These are phyloP conservation scores for Taphrorychus bicolor DNA, from an alignment of 2,888 invertebrate species.

Conservation along the genomic window DNA sequence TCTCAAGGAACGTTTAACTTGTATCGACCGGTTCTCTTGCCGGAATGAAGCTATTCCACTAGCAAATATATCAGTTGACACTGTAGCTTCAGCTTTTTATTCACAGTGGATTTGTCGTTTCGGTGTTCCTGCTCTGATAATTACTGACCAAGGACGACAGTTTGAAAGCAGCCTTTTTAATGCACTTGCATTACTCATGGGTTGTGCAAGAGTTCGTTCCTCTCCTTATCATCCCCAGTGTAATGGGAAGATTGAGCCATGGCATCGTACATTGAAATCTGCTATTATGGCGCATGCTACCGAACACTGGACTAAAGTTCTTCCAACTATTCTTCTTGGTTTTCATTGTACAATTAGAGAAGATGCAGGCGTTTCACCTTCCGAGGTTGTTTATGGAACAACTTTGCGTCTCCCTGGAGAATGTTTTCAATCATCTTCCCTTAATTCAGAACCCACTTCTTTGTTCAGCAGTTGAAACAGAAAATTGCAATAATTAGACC, in stretches of 20 bases:
- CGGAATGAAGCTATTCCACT: constrained; percentile 10
- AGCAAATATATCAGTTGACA: constrained; percentile 3
- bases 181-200: background rate
- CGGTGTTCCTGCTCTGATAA: background rate
- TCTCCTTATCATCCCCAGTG: background rate
- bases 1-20: constrained; percentile 10
- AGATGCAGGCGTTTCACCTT: constrained; percentile 3
- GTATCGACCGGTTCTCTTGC: constrained; percentile 11
- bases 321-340: constrained; percentile 7
- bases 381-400: constrained; percentile 15
- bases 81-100: constrained; percentile 1
- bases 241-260: constrained; percentile 11
- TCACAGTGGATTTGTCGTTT: constrained; percentile 10
- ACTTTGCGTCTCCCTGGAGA: constrained; percentile 11
- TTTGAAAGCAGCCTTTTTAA: constrained; percentile 8
- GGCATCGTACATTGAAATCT: constrained; percentile 12
- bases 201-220: background rate
- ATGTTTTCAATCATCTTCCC: background rate
- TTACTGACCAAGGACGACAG: constrained; percentile 16
- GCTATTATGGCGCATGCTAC: constrained; percentile 13
- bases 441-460: background rate
- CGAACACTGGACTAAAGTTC: constrained; percentile 2
- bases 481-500: constrained; percentile 10
- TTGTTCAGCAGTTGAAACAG: background rate
- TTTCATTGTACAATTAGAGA: background rate